Evolutionary conservation across 2,888 invertebrate species (phyloP), one percentile per base, ranked within the genome.

Genomic region (Erpobdella octoculata): DNA sequence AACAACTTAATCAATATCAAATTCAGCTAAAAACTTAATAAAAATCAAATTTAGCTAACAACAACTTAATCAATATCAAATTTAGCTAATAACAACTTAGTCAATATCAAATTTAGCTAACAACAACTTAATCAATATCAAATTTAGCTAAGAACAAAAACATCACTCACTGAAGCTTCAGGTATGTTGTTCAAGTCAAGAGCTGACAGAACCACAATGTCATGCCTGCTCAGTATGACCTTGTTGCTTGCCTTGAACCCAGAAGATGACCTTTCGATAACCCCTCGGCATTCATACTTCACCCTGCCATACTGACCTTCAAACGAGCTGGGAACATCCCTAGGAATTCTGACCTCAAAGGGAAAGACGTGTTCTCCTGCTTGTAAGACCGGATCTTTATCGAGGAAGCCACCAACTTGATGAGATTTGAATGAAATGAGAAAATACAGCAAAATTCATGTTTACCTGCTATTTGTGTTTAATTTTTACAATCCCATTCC

Each of bases 251-350:
- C 70, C 41, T 74, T 71, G 4, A 73, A 67, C 53, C 75, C 75
- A 46, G 59, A 53, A 9, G 35, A 5, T 8, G 74, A 48, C 25
- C 75, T 48, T 46, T 77, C 76, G 21, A 78, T 77, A 5, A 78
- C 77, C 61, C 79, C 80, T 5, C 74, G 75, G 33, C 78, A 75
- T 38, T 72, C 64, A 71, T 77, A 76, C 65, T 78, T 78, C 31
- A 79, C 75, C 75, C 35, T 79, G 78, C 75, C 80, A 79, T 21
- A 81, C 74, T 59, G 79, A 46, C 82, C 82, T 65, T 82, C 81
- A 73, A 80, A 83, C 2, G 82, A 81, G 5, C 81, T 80, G 1
- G 82, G 83, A 18, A 83, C 76, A 70, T 79, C 79, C 4, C 78
- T 78, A 0, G 80, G 81, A 2, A 83, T 78, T 68, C 79, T 77